A percentile compares a stretch with the other conserved stretches of the same genome.
Evolutionary conservation across 2,888 invertebrate species (phyloP).

Genomic region (Tachina fera): DNA sequence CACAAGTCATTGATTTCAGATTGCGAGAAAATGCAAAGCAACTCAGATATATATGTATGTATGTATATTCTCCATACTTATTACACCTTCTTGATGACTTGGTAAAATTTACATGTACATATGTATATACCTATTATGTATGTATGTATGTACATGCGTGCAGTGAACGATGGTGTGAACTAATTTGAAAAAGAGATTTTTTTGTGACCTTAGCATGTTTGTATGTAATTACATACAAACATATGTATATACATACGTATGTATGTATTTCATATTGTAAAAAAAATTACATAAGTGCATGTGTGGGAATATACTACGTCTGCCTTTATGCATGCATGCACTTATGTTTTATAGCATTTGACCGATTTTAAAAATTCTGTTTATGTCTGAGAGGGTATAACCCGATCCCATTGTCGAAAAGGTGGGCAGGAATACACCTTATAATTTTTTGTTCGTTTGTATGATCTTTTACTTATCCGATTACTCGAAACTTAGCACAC

Average conservation of each 20-base stretch:
- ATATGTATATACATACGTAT: not conserved
- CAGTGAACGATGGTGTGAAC: conserved; percentile 28
- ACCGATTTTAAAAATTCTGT: no score
- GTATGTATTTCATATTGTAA: not conserved
- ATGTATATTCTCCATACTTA: not conserved
- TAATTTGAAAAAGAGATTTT: conserved; percentile 11
- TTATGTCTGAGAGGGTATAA: no score
- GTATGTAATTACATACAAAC: not conserved
- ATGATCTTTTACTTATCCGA: no score
- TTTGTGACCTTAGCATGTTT: not conserved
- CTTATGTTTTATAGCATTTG: no score
- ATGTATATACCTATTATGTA: no score
- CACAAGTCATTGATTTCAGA: conserved; percentile 23
- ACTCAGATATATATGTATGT: not conserved
- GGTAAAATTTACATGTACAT: not conserved
- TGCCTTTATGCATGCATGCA: no score
- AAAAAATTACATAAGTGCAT: not conserved
- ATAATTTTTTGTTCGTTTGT: no score
- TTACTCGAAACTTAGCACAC: no score
- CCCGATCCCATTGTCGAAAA: no score
- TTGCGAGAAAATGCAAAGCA: not conserved
- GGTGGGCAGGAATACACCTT: no score
- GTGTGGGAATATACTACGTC: no score
- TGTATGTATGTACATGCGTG: no score
- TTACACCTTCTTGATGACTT: conserved; percentile 25